Evolutionary conservation across 1,140 invertebrate species (phyloP).

Genomic region (Anagrus nilaparvatae): DNA sequence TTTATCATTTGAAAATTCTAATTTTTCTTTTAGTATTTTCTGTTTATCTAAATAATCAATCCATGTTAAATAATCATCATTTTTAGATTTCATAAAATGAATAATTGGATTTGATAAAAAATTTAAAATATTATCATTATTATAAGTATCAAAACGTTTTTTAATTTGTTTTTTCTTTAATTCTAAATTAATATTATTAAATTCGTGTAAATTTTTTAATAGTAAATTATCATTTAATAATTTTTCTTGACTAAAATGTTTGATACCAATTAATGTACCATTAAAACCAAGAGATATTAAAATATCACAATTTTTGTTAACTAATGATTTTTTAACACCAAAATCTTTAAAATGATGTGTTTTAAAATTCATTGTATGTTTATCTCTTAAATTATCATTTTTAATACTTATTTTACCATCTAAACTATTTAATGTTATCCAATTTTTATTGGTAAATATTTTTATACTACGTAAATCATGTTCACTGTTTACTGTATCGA

Average conservation of each 20-base stretch:
- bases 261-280: conserved; percentile 27
- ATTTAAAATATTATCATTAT: neutral
- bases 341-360: conserved; percentile 28
- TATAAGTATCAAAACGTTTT: neutral
- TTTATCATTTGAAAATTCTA: conserved; percentile 13
- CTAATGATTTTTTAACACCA: conserved; percentile 24
- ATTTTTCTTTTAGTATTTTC: conserved; percentile 17
- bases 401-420: conserved; percentile 28
- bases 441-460: conserved; percentile 22
- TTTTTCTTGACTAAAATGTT: neutral
- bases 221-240: neutral
- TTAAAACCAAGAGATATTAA: conserved; percentile 26
- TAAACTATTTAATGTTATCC: conserved; percentile 22
- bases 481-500: conserved; percentile 7
- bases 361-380: conserved; percentile 10
- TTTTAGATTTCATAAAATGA: neutral
- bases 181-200: neutral
- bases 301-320: conserved; percentile 17
- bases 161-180: neutral
- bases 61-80: conserved; percentile 22
- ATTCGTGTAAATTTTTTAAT: neutral
- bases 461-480: conserved; percentile 25
- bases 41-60: conserved; percentile 23
- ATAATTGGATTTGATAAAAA: neutral
- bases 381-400: conserved; percentile 4